Evolutionary conservation across 2,113 vertebrate species (phyloP).

Genomic region (Zosterops lateralis): DNA sequence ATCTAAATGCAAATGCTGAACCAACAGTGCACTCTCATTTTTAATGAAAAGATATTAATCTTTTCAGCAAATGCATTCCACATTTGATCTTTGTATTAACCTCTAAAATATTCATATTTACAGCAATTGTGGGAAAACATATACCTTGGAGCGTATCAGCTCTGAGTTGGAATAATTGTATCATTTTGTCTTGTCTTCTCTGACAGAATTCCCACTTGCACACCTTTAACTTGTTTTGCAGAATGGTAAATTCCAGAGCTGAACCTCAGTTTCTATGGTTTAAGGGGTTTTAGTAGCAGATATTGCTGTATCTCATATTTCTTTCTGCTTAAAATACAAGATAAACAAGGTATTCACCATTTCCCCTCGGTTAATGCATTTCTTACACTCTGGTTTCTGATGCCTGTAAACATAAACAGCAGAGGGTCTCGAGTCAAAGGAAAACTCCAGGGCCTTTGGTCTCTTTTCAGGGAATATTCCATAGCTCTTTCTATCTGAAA

Average conservation of each 20-base stretch:
- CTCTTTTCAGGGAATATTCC: neutral
- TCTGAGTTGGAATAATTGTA: conserved; percentile 7
- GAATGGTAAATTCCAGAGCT: neutral
- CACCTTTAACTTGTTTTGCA: conserved; percentile 8
- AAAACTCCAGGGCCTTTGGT: neutral
- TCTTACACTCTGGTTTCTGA: neutral
- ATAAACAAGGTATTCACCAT: neutral
- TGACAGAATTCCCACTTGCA: conserved; percentile 25
- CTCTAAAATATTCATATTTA: conserved; percentile 68
- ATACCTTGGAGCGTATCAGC: neutral
- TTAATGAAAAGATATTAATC: conserved; percentile 76
- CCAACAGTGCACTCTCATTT: conserved; percentile 56
- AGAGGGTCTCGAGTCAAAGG: neutral
- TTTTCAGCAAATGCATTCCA: conserved; percentile 57
- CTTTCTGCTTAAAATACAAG: neutral
- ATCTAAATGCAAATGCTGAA: conserved; percentile 76
- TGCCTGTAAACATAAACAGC: neutral
- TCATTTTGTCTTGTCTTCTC: conserved; percentile 14
- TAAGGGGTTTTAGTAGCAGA: neutral
- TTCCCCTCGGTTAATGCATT: neutral
- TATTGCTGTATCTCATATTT: neutral
- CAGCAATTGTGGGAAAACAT: conserved; percentile 11
- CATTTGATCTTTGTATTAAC: conserved; percentile 66
- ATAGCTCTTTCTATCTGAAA: neutral
- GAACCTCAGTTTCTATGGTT: neutral